These are phyloP conservation scores for Pachycephus smyrnensis DNA, from an alignment of 2,888 invertebrate species.

Conservation along the genomic window DNA sequence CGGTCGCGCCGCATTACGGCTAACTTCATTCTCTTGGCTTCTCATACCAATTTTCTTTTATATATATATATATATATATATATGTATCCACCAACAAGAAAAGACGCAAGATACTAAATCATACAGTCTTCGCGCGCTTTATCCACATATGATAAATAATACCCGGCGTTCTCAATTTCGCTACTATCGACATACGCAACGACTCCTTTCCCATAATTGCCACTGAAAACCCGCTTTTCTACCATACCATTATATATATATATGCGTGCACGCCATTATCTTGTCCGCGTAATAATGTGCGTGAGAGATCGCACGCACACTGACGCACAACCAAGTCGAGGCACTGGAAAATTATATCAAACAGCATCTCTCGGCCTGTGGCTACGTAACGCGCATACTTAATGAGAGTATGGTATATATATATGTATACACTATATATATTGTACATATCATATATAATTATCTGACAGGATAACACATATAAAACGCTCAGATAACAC, in stretches of 20 bases:
- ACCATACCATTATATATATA: no score
- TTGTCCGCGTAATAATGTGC: no score
- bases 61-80: no score
- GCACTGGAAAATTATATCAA: conserved; percentile 57
- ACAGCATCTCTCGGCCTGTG: conserved; percentile 46
- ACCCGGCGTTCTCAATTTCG: background rate
- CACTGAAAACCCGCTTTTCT: no score
- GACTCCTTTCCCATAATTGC: no score
- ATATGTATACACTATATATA: conserved; percentile 24
- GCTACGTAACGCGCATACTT: conserved; percentile 57
- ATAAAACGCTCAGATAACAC: background rate
- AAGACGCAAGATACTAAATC: no score
- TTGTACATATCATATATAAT: conserved; percentile 1
- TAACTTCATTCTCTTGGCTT: conserved; percentile 37
- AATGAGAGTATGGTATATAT: conserved; percentile 39
- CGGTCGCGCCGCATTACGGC: conserved; percentile 28
- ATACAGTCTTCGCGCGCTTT: no score
- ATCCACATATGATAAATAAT: background rate
- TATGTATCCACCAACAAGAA: no score
- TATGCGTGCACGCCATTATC: no score
- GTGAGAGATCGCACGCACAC: conserved; percentile 5
- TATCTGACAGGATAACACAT: background rate
- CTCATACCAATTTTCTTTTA: no score
- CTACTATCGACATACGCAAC: background rate
- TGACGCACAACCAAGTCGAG: conserved; percentile 33